Base-by-base conservation (phyloP, 2,797 vertebrate species). In the Phataginus tetradactyla region DNA sequence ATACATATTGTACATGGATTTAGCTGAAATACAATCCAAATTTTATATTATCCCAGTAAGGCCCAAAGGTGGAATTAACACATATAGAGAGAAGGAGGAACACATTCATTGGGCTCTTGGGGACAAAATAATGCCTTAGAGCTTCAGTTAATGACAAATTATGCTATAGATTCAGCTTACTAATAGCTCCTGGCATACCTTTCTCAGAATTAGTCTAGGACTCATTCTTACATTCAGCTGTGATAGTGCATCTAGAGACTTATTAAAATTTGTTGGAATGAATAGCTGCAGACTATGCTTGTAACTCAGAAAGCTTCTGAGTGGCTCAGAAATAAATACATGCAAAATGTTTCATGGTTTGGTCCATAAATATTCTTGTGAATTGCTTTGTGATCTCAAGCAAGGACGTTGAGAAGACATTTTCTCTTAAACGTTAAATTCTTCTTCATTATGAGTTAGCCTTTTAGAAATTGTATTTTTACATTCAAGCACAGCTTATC, bases 1-100 rank as follows among this genome's bases (percentile, higher is more conserved):
- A 53, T 1, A 37, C 53, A 78, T 45, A n/a, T 45, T 51, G 17
- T 89, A 53, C 10, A 71, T 66, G 49, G 10, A 42, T 84, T 83
- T 55, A 79, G 27, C 77, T 92, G 49, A 93, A 92, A 71, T 87
- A 34, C 9, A 93, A 93, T 93, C 34, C n/a, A 94, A 69, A 78
- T 92, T 84, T 90, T 85, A 87, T 85, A 37, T 64, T 86, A 77
- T 63, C 6, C n/a, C 78, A 45, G 21, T 75, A 87, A 66, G 27
- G 25, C 37, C 42, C 85, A 57, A 71, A 69, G 12, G 68, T 71
- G 2, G 53, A 92, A 90, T 96, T 96, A 93, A 63, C 7, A 81
- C 9, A 51, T 20, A 66, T 3, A 72, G 32, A 37, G 1, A 45
- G 8, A 57, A 71, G 23, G n/a, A 87, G 23, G 59, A 91, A 95